These are phyloP conservation scores for Bombus consobrinus DNA, from an alignment of 1,140 invertebrate species.

Conservation along the genomic window DNA sequence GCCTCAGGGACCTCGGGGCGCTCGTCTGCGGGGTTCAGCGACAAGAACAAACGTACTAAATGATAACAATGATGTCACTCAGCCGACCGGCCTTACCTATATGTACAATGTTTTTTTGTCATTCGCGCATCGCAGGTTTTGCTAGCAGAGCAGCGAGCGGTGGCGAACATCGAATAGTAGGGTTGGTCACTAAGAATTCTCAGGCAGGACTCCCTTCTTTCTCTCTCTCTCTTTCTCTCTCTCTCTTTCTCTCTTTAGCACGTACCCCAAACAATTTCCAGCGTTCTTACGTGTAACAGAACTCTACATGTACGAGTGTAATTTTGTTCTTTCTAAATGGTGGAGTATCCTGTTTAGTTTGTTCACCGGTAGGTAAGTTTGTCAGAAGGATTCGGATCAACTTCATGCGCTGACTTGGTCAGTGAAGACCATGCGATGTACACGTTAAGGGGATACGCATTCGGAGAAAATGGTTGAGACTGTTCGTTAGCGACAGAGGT, in stretches of 20 bases:
- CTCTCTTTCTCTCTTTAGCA: not conserved
- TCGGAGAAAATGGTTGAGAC: not conserved
- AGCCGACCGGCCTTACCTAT: conserved; percentile 70
- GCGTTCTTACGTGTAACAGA: not conserved
- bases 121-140: conserved; percentile 66
- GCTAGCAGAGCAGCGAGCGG: conserved; percentile 60
- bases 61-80: conserved; percentile 83
- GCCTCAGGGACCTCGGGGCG: conserved; percentile 81
- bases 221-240: not conserved
- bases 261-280: not conserved
- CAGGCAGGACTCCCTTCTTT: conserved; percentile 11
- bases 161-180: conserved; percentile 32
- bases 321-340: not conserved
- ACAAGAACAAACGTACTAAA: conserved; percentile 92
- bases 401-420: conserved; percentile 5
- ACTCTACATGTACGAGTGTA: not conserved
- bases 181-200: conserved; percentile 12
- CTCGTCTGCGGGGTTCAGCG: conserved; percentile 87
- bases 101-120: conserved; percentile 69
- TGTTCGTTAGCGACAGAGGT: too few relatives aligned
- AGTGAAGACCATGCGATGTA: not conserved
- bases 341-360: not conserved
- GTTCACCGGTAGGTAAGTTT: not conserved
- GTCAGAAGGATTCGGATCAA: not conserved
- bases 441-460: not conserved